Evolutionary conservation across 2,113 vertebrate species (phyloP).

Genomic region (Panthera tigris): DNA sequence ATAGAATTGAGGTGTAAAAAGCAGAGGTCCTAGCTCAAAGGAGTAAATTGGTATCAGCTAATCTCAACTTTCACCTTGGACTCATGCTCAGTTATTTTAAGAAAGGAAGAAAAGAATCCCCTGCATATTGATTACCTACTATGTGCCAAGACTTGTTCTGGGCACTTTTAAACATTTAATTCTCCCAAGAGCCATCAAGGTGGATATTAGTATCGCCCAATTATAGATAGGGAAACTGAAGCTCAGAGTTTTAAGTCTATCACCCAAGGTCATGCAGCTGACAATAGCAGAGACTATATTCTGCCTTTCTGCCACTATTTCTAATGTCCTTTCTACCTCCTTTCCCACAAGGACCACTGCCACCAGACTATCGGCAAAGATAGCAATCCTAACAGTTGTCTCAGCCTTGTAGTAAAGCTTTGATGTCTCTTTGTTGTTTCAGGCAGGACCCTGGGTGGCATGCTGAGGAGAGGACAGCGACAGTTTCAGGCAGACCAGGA

Average conservation of each 20-base stretch:
- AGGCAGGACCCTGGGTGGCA: background rate
- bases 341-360: background rate
- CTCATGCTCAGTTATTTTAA: conserved; percentile 71
- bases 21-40: background rate
- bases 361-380: background rate
- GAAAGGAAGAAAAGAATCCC: conserved; percentile 69
- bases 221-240: conserved; percentile 77
- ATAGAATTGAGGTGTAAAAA: background rate
- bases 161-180: conserved; percentile 76
- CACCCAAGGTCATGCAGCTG: conserved; percentile 70
- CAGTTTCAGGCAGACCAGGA: conserved; percentile 10
- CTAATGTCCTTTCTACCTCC: conserved; percentile 32
- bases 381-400: background rate
- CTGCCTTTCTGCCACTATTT: background rate
- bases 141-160: conserved; percentile 75
- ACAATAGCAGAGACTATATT: conserved; percentile 9
- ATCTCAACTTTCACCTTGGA: conserved; percentile 68
- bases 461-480: conserved; percentile 13
- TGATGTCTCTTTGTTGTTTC: conserved; percentile 10
- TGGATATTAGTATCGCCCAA: conserved; percentile 76
- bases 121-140: conserved; percentile 78
- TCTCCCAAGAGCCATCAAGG: conserved; percentile 76
- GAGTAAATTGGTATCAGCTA: conserved; percentile 46
- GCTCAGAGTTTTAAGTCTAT: conserved; percentile 29
- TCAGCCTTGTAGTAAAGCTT: background rate